Evolutionary conservation across 2,113 vertebrate species (phyloP).

Genomic region (Serilophus lunatus): DNA sequence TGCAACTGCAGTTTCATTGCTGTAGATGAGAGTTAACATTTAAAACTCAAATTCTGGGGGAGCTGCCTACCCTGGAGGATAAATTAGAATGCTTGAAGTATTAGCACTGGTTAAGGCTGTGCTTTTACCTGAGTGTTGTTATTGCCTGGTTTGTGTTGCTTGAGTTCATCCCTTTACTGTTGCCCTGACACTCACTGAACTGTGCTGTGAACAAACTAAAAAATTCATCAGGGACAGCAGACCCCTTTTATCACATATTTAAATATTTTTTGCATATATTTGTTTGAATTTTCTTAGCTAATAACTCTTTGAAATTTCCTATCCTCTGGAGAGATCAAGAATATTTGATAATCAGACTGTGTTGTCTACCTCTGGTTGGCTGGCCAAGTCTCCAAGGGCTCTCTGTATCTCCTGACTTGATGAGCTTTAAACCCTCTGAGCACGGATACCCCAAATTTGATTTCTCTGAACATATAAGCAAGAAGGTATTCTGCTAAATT

Average conservation of each 20-base stretch:
- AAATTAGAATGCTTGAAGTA: not conserved
- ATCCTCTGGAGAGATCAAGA: not conserved
- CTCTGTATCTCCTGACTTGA: not conserved
- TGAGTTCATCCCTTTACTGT: not conserved
- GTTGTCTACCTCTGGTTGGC: not conserved
- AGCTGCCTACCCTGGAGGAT: slow-evolving; percentile 14
- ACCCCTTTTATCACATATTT: not conserved
- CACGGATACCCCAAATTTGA: not conserved
- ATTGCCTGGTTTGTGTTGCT: not conserved
- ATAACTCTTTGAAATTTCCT: not conserved
- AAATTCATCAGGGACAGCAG: not conserved
- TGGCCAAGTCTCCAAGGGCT: not conserved
- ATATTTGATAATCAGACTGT: not conserved
- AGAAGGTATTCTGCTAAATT: not conserved
- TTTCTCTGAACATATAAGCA: not conserved
- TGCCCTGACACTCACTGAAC: not conserved
- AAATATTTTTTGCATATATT: not conserved
- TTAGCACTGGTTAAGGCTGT: not conserved
- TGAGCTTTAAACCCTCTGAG: not conserved
- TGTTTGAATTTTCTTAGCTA: not conserved
- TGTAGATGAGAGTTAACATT: slow-evolving; percentile 21
- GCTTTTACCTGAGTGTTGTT: not conserved
- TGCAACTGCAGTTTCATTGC: not conserved
- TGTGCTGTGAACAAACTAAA: not conserved
- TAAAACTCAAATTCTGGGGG: not conserved